Base-by-base conservation (phyloP, 2,797 vertebrate species). In the Forpus xanthops region DNA sequence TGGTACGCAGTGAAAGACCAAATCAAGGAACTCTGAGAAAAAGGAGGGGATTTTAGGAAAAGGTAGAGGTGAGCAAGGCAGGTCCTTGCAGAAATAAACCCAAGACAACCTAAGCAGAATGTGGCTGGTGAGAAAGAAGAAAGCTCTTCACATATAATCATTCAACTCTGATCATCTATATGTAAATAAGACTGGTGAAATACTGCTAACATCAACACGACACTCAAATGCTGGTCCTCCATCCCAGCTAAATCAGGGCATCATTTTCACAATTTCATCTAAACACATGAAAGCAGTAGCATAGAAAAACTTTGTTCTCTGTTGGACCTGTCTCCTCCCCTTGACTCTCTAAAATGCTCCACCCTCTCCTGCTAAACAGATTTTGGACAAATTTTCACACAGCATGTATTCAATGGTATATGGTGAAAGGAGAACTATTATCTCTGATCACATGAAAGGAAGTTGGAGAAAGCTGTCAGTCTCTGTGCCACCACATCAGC, bases 221-320 rank as follows among this genome's bases (percentile, higher is more conserved):
- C 37, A 61, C 18, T 70, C 33, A 83, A 65, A 88, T 15, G 14
- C 42, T 84, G 35, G 35, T 52, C 72, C 68, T 72, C 93, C 65
- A 37, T 53, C 85, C 45, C 44, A 73, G 20, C 61, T 53, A 86
- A 90, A 90, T 47, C 56, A 61, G 47, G 11, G 53, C 21, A 24
- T 3, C 9, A 53, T 86, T 82, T 89, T 79, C 44, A 61, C 27
- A 79, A 49, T 25, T 85, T 75, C 66, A 60, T 45, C 7, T 45
- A 71, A 70, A 80, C 74, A 33, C 2, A 0, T 17, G 49, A 94
- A 86, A 78, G 42, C 9, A 65, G 31, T 14, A 73, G 15, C 3
- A 3, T 20, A 84, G 55, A 55, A 93, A 92, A 95, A 95, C 80
- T 96, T 95, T 52, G 4, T 42, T 81, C 19, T 75, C 50, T 60